phyloP scores from a whole-genome alignment of 2,888 invertebrate species.

The Strigamia transsilvanica region DNA sequence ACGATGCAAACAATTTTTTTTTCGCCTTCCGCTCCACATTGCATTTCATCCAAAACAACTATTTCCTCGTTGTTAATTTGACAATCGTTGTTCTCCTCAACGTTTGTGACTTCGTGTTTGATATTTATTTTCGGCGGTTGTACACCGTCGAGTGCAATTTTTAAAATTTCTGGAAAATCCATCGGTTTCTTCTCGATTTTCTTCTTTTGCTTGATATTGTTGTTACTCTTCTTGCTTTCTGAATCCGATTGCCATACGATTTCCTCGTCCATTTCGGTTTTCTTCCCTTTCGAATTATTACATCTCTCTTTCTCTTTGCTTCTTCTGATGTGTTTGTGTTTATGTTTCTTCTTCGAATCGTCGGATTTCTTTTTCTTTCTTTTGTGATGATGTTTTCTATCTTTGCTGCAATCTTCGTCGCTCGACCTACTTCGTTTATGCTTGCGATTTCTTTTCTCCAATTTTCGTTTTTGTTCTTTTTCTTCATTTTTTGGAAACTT shows the following conservation, averaged over 20 bases:
- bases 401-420: not conserved
- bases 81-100: not conserved
- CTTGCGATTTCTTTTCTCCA: not conserved
- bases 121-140: not conserved
- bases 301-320: not conserved
- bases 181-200: not conserved
- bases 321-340: not conserved
- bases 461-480: not conserved
- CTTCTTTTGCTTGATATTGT: not conserved
- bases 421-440: slow-evolving; percentile 3
- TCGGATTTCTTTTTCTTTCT: slow-evolving; percentile 22
- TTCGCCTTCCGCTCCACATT: not conserved
- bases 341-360: not conserved
- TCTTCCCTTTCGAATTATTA: not conserved
- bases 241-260: not conserved
- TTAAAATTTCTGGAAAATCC: not conserved
- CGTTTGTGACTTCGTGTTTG: not conserved
- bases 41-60: not conserved
- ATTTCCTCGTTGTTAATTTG: not conserved
- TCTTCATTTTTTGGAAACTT: not conserved
- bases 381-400: not conserved
- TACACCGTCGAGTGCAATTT: not conserved
- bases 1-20: not conserved
- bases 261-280: not conserved
- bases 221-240: not conserved